Evolutionary conservation across 2,797 vertebrate genomes (phyloP), one percentile per base, ranked within the genome.

Genomic region (Loriculus beryllinus): DNA sequence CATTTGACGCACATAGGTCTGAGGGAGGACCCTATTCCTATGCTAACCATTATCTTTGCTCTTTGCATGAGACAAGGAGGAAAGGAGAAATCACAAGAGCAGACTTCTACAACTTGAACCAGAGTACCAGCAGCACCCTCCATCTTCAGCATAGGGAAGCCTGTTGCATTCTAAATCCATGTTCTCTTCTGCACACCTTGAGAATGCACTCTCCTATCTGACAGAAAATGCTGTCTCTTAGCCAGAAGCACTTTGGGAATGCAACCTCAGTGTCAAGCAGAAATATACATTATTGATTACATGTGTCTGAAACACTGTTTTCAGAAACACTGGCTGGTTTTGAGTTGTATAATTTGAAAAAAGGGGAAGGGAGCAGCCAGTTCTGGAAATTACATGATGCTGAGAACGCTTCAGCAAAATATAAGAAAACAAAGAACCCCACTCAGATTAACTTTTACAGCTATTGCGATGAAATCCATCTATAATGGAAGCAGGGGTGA

Each of bases 1-100:
- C 10, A 3, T 75, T 35, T 78, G 62, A n/a, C 0, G 0, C 23
- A 2, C 29, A 37, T 17, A 9, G 6, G 6, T 26, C 31, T 15
- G 3, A 65, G 79, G 14, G 20, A 57, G 19, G 52, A 49, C 28
- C n/a, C 39, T 56, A 0, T 45, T 54, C 42, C 76, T 64, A 3
- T 5, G 8, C 49, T 81, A 42, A 26, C 37, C 4, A 0, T 48
- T 83, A 2, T 28, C 42, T 86, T 79, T 59, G 29, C 21, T 86
- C 14, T 60, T 72, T 65, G 23, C 29, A 76, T 3, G 67, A 78
- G 17, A 33, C 1, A 1, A 86, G 52, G 28, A 75, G 12, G 45
- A 88, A 39, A 78, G 52, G 31, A 75, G 62, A 56, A 71, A 39
- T 69, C 18, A n/a, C 47, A 71, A 75, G 59, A 76, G 28, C 15